These are phyloP conservation scores for Montifringilla adamsi DNA, from an alignment of 2,113 vertebrate species.

Conservation along the genomic window DNA sequence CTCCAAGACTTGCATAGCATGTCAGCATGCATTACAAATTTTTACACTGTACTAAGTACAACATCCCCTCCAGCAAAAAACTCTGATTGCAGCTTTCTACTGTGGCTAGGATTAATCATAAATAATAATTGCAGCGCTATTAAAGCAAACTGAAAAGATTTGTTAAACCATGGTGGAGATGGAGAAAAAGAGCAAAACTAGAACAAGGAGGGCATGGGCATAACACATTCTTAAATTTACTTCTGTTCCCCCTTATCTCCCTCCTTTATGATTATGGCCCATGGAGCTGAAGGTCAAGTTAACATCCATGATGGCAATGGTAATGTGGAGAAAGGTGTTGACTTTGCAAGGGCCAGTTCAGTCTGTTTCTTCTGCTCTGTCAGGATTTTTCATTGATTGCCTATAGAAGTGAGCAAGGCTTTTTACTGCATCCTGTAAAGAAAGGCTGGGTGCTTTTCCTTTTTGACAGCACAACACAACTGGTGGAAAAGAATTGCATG, in stretches of 20 bases:
- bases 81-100: not conserved
- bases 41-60: not conserved
- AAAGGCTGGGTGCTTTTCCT: not conserved
- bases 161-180: not conserved
- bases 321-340: not conserved
- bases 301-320: not conserved
- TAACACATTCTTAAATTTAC: not conserved
- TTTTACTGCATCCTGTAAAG: not conserved
- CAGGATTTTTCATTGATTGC: not conserved
- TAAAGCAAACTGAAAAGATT: not conserved
- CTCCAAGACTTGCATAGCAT: not conserved
- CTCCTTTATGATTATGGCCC: not conserved
- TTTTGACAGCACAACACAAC: not conserved
- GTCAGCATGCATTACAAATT: not conserved
- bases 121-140: not conserved
- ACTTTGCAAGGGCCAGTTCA: not conserved
- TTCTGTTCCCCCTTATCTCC: rapidly evolving
- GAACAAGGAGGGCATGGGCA: not conserved
- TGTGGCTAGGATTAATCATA: not conserved
- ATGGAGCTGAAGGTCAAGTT: not conserved
- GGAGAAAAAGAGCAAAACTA: not conserved
- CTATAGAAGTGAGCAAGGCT: not conserved
- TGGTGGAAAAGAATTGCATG: not conserved
- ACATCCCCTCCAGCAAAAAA: not conserved
- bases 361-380: not conserved